phyloP scores from a whole-genome alignment of 2,888 invertebrate species.

The Tiphia femorata region DNA sequence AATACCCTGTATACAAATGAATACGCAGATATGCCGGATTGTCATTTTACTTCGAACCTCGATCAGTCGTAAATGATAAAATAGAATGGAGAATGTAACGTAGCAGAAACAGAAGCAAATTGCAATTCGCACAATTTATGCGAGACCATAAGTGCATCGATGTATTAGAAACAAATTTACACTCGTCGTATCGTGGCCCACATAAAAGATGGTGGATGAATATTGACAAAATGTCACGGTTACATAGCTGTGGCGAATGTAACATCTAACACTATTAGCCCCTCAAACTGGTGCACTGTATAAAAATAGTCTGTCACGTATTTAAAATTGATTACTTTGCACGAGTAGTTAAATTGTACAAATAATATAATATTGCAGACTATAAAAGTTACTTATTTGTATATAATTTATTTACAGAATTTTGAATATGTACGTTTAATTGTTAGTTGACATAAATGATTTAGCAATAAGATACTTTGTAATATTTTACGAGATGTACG shows the following conservation, averaged over 20 bases:
- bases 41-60: conserved; percentile 34
- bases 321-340: conserved; percentile 16
- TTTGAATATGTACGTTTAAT: conserved; percentile 29
- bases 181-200: conserved; percentile 45
- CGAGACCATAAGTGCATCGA: conserved; percentile 46
- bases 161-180: conserved; percentile 21
- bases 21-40: not conserved
- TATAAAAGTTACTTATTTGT: conserved; percentile 43
- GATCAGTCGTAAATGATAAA: conserved; percentile 24
- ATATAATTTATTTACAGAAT: conserved; percentile 44
- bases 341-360: conserved; percentile 39
- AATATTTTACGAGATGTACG: conserved; percentile 18
- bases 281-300: conserved; percentile 40
- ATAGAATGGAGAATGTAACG: conserved; percentile 15
- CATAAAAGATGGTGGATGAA: conserved; percentile 40
- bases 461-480: conserved; percentile 32
- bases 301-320: conserved; percentile 14
- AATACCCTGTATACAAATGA: too few species aligned
- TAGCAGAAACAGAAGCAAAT: conserved; percentile 15
- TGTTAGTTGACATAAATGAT: conserved; percentile 27
- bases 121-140: conserved; percentile 16
- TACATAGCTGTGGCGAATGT: conserved; percentile 21
- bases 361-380: conserved; percentile 35
- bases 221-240: conserved; percentile 20
- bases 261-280: conserved; percentile 29